These are phyloP conservation scores for Polyergus mexicanus DNA, from an alignment of 1,140 invertebrate species.

Conservation along the genomic window DNA sequence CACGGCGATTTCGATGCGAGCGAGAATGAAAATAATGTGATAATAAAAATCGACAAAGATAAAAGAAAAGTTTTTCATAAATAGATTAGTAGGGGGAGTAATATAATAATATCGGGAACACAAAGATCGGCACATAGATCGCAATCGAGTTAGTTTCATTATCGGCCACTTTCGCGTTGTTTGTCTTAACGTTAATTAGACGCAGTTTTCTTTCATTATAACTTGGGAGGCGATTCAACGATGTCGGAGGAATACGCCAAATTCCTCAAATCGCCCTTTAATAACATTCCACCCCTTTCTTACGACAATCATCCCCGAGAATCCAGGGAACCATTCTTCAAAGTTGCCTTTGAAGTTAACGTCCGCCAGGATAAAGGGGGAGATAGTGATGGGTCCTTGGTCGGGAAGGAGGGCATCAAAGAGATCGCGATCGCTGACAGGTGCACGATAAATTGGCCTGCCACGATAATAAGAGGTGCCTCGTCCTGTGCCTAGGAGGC, in stretches of 20 bases:
- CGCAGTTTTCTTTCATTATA: slow-evolving; percentile 71
- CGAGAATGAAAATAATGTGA: neutral
- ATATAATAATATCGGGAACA: slow-evolving; percentile 35
- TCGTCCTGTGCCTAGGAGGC: slow-evolving; percentile 64
- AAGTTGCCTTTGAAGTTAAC: slow-evolving; percentile 75
- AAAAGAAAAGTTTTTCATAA: slow-evolving; percentile 47
- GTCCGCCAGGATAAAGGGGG: slow-evolving; percentile 36
- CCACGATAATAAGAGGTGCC: slow-evolving; percentile 73
- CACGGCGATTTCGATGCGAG: neutral
- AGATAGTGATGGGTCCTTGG: slow-evolving; percentile 35
- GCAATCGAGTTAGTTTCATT: slow-evolving; percentile 39
- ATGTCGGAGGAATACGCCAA: slow-evolving; percentile 49
- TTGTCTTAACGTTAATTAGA: slow-evolving; percentile 73
- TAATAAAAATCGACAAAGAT: slow-evolving; percentile 16
- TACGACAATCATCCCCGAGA: slow-evolving; percentile 67
- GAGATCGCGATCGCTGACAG: slow-evolving; percentile 76
- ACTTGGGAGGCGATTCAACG: slow-evolving; percentile 56
- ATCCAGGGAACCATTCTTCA: slow-evolving; percentile 56
- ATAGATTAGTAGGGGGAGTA: slow-evolving; percentile 48
- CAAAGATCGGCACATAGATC: slow-evolving; percentile 24
- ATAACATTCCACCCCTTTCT: slow-evolving; percentile 74
- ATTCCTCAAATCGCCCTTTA: slow-evolving; percentile 70
- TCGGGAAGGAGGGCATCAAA: slow-evolving; percentile 64
- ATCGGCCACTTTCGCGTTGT: slow-evolving; percentile 59
- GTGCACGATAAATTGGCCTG: slow-evolving; percentile 74